These are phyloP conservation scores for Pristionchus pacificus DNA, from an alignment of 1,140 invertebrate species.

Conservation along the genomic window DNA sequence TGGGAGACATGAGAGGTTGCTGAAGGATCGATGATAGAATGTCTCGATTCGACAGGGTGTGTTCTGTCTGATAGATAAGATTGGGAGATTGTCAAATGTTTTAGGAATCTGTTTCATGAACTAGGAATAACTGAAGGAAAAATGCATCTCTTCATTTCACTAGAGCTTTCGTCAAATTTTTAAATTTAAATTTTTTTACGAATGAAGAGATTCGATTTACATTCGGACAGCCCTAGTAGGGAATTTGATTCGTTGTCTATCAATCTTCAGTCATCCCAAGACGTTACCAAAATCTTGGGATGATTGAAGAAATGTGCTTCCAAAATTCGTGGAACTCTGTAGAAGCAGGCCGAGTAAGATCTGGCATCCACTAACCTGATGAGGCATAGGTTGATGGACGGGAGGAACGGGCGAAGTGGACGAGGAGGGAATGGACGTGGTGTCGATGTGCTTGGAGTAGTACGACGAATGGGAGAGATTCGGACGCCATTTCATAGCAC, in stretches of 20 bases:
- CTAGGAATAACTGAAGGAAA: no score
- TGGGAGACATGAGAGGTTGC: not conserved
- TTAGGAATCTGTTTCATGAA: no score
- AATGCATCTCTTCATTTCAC: no score
- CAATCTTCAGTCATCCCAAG: slow-evolving; percentile 29
- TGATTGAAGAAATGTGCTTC: not conserved
- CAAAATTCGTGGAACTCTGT: slow-evolving; percentile 10
- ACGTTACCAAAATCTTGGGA: slow-evolving; percentile 10
- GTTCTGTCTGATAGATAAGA: no score
- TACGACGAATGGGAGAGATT: slow-evolving; percentile 52
- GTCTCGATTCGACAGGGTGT: not conserved
- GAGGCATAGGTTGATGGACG: not conserved
- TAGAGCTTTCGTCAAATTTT: no score
- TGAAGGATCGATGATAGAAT: not conserved
- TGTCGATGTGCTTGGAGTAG: slow-evolving; percentile 42
- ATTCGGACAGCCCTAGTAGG: no score
- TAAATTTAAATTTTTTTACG: no score
- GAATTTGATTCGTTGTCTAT: no score
- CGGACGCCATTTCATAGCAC: slow-evolving; percentile 50
- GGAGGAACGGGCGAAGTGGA: not conserved
- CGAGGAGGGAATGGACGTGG: slow-evolving; percentile 1
- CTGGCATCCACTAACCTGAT: slow-evolving; percentile 10
- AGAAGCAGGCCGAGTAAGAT: slow-evolving; percentile 17
- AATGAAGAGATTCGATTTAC: no score
- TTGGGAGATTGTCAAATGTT: no score